Evolutionary conservation across 2,797 vertebrate genomes (phyloP), one percentile per base, ranked within the genome.

Genomic region (Etheostoma nigrum): DNA sequence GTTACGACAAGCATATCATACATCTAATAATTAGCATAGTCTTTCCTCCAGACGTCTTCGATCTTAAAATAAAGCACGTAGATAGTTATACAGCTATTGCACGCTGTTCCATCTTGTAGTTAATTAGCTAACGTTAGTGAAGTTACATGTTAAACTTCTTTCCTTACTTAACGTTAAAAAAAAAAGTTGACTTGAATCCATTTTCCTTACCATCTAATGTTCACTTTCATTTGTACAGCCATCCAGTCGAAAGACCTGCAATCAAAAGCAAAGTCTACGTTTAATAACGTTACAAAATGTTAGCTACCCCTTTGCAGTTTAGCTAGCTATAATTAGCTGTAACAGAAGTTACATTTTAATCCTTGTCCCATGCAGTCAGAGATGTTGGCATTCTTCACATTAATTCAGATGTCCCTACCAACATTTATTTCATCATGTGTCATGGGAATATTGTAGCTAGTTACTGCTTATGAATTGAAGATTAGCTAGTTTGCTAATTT

Each of bases 351-450:
- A 0, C 4, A 42, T 3, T 4, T 9, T 6, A 1, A 1, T n/a
- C 2, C 0, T 8, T 4, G 5, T 19, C 83, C 87, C 86, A 83
- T 63, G 61, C 33, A 18, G 52, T 96, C 95, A 96, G 95, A 91
- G 68, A 47, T 30, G 93, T 95, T 95, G 94, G 93, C 87, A 61
- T 93, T 94, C 94, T 57, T 95, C 95, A 96, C 4, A 16, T 33
- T 63, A 7, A 90, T 0, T 96, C 95, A 95, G 95, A 95, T 96
- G 95, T 95, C 95, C 95, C 94, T 95, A 96, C 94, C 94, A 95
- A 96, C 94, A 94, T 74, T 65, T 48, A 33, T 76, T 52, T 95
- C 95, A 94, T 96, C 95, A 96, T 67, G 14, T 21, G 66, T 42
- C 72, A 84, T 57, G 82, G 79, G 77, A 68, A 1, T 1, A 6